Conservation (phyloP, 2,113 vertebrate genomes). For the Phalacrocorax brasilianus region DNA sequence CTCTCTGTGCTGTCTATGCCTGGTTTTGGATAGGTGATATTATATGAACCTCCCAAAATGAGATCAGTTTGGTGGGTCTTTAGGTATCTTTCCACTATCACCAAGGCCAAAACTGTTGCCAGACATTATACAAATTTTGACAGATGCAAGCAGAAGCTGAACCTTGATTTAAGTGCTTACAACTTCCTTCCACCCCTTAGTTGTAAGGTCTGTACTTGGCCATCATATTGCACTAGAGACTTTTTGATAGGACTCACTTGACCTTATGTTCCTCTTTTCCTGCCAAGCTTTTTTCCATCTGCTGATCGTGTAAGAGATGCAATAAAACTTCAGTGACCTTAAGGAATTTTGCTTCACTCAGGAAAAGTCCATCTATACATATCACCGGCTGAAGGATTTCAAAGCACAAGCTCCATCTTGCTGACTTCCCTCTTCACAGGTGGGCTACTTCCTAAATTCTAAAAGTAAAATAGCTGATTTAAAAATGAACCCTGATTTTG, state of each 20-base stretch:
- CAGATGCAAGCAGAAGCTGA: not conserved
- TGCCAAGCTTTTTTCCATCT: not conserved
- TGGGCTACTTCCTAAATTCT: not conserved
- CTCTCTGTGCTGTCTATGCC: not conserved
- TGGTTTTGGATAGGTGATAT: not conserved
- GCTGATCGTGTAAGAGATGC: not conserved
- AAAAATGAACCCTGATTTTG: not conserved
- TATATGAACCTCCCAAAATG: not conserved
- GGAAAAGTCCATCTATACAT: not conserved
- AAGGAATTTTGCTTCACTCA: not conserved
- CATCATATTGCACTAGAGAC: too few species aligned
- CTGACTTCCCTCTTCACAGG: not conserved
- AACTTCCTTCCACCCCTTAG: not conserved
- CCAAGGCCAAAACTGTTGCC: not conserved
- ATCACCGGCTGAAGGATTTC: not conserved
- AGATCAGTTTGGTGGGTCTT: not conserved
- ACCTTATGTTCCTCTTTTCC: not conserved
- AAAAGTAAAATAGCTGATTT: not conserved
- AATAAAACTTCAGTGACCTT: not conserved
- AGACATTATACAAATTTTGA: not conserved
- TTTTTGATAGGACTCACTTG: not conserved
- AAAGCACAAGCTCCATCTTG: not conserved
- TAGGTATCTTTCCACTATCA: not conserved
- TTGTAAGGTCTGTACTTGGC: not conserved
- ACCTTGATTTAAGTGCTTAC: not conserved